phyloP scores from a whole-genome alignment of 2,888 invertebrate genomes.

The Eustalomyia histrio region DNA sequence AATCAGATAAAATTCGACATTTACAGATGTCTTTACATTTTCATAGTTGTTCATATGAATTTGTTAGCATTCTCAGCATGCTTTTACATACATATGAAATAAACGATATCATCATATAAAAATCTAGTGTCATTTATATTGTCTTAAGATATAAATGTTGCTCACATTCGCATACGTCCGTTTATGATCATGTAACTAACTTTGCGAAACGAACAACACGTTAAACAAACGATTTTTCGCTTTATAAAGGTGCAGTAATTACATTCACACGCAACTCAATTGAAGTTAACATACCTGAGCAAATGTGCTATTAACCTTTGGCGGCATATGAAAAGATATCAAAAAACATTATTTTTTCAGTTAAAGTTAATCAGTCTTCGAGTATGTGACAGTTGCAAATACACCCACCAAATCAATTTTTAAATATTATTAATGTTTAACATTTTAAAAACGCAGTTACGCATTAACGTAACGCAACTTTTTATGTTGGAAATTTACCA shows the following conservation, averaged over 20 bases:
- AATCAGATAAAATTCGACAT: slow-evolving; percentile 40
- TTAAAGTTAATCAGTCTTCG: slow-evolving; percentile 49
- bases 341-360: slow-evolving; percentile 13
- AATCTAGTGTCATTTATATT: slow-evolving; percentile 59
- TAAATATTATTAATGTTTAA: slow-evolving; percentile 44
- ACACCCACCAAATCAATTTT: slow-evolving; percentile 59
- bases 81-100: slow-evolving; percentile 5
- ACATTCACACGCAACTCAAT: slow-evolving; percentile 58
- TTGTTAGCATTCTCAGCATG: slow-evolving; percentile 31
- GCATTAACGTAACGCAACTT: slow-evolving; percentile 13
- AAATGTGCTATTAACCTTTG: slow-evolving; percentile 56
- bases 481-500: background rate
- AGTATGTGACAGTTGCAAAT: slow-evolving; percentile 52
- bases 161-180: background rate
- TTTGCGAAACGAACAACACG: slow-evolving; percentile 1
- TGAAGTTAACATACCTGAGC: slow-evolving; percentile 27
- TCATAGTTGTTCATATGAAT: slow-evolving; percentile 14
- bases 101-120: slow-evolving; percentile 37
- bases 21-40: slow-evolving; percentile 32
- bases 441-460: background rate
- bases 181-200: slow-evolving; percentile 3
- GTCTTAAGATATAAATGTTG: slow-evolving; percentile 6
- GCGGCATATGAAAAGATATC: slow-evolving; percentile 23
- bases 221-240: background rate
- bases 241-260: slow-evolving; percentile 42